Conservation (phyloP, 2,888 invertebrate species). For the Ashinkailepas kermadecensis region DNA sequence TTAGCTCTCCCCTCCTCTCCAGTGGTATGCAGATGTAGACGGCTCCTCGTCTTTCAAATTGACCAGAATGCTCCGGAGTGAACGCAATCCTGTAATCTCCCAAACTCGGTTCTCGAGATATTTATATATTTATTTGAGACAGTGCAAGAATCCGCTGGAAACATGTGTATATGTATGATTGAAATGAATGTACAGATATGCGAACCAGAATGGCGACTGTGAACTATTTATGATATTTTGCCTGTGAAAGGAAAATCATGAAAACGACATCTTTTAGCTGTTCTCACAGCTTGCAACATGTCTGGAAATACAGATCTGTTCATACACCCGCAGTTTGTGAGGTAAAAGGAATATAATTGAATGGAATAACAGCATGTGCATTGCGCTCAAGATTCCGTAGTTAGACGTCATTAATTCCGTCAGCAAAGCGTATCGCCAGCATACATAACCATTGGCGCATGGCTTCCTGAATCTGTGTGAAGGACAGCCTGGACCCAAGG, state of each 20-base stretch:
- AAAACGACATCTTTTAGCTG: neutral
- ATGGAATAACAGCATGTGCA: neutral
- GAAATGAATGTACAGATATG: neutral
- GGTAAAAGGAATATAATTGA: neutral
- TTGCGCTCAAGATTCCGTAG: neutral
- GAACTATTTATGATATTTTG: neutral
- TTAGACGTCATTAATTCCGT: neutral
- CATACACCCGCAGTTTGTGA: neutral
- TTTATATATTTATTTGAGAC: conserved; percentile 19
- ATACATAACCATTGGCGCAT: neutral
- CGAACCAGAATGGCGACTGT: neutral
- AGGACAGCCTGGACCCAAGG: neutral
- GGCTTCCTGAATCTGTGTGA: neutral
- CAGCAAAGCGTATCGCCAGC: neutral
- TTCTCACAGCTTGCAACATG: neutral
- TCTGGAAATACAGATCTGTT: conserved; percentile 11
- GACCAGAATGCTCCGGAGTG: neutral
- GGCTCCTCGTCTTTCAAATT: too few relatives aligned
- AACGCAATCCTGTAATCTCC: neutral
- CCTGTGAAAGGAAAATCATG: neutral
- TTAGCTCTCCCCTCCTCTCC: neutral
- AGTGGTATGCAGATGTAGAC: neutral
- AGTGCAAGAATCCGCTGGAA: neutral
- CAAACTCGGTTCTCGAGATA: neutral
- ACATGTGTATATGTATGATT: neutral